phyloP scores from a whole-genome alignment of 1,140 invertebrate genomes.

The Cyclargus thomasi region DNA sequence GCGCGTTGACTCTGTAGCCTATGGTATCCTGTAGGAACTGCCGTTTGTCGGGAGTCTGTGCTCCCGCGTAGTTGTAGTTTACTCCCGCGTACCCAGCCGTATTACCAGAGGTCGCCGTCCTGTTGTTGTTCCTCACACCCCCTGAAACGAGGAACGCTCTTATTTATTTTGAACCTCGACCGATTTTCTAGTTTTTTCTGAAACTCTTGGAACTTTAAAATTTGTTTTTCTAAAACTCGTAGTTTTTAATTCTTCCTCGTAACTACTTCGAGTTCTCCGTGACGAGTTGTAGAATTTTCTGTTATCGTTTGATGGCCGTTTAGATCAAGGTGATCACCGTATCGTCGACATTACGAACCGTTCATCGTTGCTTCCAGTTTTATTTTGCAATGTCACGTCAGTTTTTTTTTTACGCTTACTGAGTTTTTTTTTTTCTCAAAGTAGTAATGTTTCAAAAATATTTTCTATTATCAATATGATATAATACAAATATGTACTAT shows the following conservation, averaged over 20 bases:
- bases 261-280: slow-evolving; percentile 15
- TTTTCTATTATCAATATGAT: not conserved
- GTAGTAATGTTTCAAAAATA: not conserved
- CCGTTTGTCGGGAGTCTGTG: slow-evolving; percentile 62
- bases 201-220: not conserved
- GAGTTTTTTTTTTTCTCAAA: not conserved
- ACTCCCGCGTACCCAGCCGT: slow-evolving; percentile 59
- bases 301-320: slow-evolving; percentile 48
- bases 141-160: slow-evolving; percentile 45
- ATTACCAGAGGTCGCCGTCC: slow-evolving; percentile 68
- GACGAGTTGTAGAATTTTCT: slow-evolving; percentile 23
- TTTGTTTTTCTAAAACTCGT: not conserved
- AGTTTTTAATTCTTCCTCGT: not conserved
- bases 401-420: slow-evolving; percentile 17
- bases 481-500: not conserved
- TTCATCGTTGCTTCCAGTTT: slow-evolving; percentile 35
- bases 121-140: slow-evolving; percentile 52
- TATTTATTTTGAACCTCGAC: slow-evolving; percentile 30
- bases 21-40: slow-evolving; percentile 61
- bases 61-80: slow-evolving; percentile 52
- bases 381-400: slow-evolving; percentile 20
- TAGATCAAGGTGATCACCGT: slow-evolving; percentile 35
- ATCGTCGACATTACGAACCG: slow-evolving; percentile 55
- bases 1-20: slow-evolving; percentile 65
- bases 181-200: slow-evolving; percentile 41